A percentile compares a stretch with the other conserved stretches of the same genome.
Conservation (phyloP, 2,888 invertebrate species). For the Clistopyga incitator region DNA sequence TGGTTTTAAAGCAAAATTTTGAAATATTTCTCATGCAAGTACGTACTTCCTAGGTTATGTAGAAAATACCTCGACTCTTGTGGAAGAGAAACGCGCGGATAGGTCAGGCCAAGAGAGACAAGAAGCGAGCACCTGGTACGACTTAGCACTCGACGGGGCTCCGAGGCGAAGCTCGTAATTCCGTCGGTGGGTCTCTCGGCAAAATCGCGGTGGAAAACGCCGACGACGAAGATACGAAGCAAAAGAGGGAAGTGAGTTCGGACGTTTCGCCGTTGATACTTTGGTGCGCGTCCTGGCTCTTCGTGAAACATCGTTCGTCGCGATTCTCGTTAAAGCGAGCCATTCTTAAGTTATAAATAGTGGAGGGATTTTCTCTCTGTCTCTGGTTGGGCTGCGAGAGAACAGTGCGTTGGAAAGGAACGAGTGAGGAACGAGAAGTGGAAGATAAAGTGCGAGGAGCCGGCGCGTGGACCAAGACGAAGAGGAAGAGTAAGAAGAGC, state of each 20-base stretch:
- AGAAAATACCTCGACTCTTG: neutral
- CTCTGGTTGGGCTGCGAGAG: constrained; percentile 14
- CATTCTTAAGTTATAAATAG: constrained; percentile 82
- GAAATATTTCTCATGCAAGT: neutral
- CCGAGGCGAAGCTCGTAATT: constrained; percentile 67
- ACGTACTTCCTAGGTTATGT: neutral
- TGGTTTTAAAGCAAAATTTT: neutral
- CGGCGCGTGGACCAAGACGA: constrained; percentile 27
- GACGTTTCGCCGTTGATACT: constrained; percentile 56
- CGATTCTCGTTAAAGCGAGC: constrained; percentile 74
- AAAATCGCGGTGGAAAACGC: constrained; percentile 35
- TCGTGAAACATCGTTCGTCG: constrained; percentile 66
- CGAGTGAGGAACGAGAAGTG: constrained; percentile 20
- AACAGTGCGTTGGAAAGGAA: constrained; percentile 7
- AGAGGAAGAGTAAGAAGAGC: constrained; percentile 1
- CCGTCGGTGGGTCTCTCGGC: constrained; percentile 51
- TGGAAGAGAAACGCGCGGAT: constrained; percentile 15
- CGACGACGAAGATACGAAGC: constrained; percentile 25
- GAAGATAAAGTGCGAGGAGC: constrained; percentile 51
- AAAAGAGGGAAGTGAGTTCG: constrained; percentile 13
- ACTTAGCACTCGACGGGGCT: constrained; percentile 68
- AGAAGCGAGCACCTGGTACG: constrained; percentile 66
- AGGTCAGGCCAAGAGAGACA: constrained; percentile 30
- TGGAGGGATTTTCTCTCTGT: constrained; percentile 4
- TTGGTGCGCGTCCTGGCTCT: constrained; percentile 50